Evolutionary conservation across 2,113 vertebrate species (phyloP).

Genomic region (Choloepus hoffmanni): DNA sequence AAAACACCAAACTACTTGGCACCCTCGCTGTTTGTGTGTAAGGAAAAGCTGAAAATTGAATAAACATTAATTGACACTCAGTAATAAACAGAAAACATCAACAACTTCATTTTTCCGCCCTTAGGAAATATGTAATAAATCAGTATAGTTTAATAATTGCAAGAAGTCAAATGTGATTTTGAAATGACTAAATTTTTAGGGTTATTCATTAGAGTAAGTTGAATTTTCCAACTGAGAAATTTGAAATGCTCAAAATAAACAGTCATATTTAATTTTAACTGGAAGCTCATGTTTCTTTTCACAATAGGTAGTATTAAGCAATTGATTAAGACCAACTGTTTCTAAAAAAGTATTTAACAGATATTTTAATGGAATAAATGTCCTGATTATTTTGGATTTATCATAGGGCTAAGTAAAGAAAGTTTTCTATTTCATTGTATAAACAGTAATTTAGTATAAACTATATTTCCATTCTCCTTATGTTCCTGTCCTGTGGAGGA

Average conservation of each 20-base stretch:
- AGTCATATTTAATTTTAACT: background rate
- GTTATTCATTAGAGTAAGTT: background rate
- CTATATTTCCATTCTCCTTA: background rate
- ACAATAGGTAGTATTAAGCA: background rate
- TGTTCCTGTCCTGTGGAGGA: background rate
- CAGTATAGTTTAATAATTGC: background rate
- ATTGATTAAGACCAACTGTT: background rate
- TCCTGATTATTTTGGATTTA: background rate
- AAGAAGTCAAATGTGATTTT: background rate
- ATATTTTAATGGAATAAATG: background rate
- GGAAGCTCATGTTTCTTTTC: background rate
- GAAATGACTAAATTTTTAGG: background rate
- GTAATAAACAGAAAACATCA: background rate
- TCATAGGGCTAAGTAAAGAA: background rate
- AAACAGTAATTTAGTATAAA: background rate
- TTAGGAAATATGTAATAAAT: background rate
- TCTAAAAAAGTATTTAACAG: background rate
- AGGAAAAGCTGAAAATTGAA: background rate
- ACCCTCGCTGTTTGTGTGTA: background rate
- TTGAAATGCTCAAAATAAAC: background rate
- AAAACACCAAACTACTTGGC: conserved; percentile 24
- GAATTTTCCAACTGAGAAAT: background rate
- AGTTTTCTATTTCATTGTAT: background rate
- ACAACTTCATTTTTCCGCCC: background rate
- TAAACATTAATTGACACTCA: background rate